Evolutionary conservation across 1,140 invertebrate genomes (phyloP).

Genomic region (Nasonia longicornis): DNA sequence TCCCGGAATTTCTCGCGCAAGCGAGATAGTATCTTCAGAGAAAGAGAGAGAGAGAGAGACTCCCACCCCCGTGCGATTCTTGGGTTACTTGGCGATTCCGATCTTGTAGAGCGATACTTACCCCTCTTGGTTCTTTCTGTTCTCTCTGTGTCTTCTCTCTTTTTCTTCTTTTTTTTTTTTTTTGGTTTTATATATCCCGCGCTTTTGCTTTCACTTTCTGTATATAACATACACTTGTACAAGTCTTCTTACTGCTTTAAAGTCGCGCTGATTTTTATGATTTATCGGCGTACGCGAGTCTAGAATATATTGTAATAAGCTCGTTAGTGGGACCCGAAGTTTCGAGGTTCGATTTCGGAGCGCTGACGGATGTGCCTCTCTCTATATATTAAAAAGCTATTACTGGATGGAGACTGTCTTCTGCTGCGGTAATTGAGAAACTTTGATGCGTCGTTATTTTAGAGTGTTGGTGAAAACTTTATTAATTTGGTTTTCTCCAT

Average conservation of each 20-base stretch:
- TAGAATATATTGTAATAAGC: not conserved
- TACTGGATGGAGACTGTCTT: not conserved
- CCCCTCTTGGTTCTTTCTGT: not conserved
- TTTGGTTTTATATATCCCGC: not conserved
- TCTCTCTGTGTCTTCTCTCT: not conserved
- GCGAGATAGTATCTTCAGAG: constrained; percentile 63
- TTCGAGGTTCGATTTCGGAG: not conserved
- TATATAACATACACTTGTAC: not conserved
- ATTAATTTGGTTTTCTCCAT: no score
- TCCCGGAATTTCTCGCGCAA: constrained; percentile 66
- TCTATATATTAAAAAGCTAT: not conserved
- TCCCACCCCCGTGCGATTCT: constrained; percentile 54
- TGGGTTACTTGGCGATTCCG: constrained; percentile 66
- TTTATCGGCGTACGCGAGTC: not conserved
- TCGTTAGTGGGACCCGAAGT: constrained; percentile 18
- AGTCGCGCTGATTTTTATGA: not conserved
- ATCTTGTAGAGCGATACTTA: constrained; percentile 67
- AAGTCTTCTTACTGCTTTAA: not conserved
- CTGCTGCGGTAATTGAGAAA: no score
- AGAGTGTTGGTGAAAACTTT: no score
- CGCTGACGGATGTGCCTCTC: not conserved
- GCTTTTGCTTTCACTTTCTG: not conserved
- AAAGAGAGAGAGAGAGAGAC: constrained; percentile 35
- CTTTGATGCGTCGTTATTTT: not conserved
- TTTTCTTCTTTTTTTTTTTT: constrained; percentile 7